Percentiles rank a stretch among this genome's conserved stretches.
Evolutionary conservation across 2,888 invertebrate species (phyloP).

Genomic region (Ormyrus nitidulus): DNA sequence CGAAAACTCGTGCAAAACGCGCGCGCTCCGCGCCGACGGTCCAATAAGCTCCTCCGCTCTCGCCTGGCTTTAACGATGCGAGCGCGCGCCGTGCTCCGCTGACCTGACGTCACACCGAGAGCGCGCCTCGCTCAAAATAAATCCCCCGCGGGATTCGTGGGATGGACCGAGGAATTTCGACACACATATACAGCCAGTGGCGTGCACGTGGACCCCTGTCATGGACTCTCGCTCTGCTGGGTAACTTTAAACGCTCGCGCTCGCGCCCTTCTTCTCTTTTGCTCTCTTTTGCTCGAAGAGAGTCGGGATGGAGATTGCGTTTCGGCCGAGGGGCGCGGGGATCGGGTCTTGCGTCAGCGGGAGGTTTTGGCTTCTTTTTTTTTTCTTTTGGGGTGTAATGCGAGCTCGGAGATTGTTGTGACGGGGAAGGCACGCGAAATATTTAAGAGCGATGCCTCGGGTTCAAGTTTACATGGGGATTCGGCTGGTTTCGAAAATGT

Average conservation of each 20-base stretch:
- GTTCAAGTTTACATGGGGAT: too few relatives aligned
- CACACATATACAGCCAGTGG: conserved; percentile 59
- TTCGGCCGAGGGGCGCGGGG: too few relatives aligned
- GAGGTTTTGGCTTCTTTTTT: too few relatives aligned
- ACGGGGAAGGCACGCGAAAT: too few relatives aligned
- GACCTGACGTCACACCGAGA: conserved; percentile 67
- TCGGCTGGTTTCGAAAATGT: too few relatives aligned
- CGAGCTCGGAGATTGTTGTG: too few relatives aligned
- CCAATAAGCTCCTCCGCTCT: background rate
- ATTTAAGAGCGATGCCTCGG: too few relatives aligned
- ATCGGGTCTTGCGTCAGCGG: too few relatives aligned
- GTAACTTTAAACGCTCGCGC: background rate
- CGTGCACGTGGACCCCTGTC: conserved; percentile 69
- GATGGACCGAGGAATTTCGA: conserved; percentile 58
- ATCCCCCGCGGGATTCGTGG: conserved; percentile 68
- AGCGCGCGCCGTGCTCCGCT: conserved; percentile 9
- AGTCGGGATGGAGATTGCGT: too few relatives aligned
- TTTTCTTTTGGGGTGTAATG: too few relatives aligned
- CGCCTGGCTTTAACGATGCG: conserved; percentile 18
- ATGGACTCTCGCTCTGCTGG: conserved; percentile 60
- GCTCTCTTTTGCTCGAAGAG: background rate
- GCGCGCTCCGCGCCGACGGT: background rate
- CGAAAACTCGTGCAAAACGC: background rate
- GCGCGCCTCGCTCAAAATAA: conserved; percentile 69
- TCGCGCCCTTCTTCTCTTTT: background rate